Evolutionary conservation across 1,140 invertebrate species (phyloP).

Genomic region (Amphibalanus amphitrite): DNA sequence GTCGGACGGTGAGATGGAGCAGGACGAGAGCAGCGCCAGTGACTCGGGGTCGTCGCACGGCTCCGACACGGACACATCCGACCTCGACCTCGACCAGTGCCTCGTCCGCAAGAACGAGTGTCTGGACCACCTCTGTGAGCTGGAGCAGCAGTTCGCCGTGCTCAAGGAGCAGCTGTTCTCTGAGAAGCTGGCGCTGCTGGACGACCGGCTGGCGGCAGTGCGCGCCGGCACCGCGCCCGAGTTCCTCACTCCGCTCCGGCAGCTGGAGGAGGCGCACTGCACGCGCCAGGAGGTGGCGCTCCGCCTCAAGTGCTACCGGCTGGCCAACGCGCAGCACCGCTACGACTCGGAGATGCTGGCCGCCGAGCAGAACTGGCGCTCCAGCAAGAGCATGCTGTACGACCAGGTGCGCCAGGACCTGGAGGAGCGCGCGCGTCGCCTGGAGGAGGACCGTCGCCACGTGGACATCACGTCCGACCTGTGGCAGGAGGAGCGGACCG

Average conservation of each 20-base stretch:
- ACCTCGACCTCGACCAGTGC: slow-evolving; percentile 1
- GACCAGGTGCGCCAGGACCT: too few relatives aligned
- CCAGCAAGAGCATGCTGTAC: slow-evolving; percentile 11
- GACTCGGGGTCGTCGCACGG: not conserved
- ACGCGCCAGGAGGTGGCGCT: slow-evolving; percentile 74
- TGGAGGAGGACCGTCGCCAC: slow-evolving; percentile 60
- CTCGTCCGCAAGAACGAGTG: not conserved
- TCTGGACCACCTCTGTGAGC: not conserved
- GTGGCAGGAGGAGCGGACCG: too few relatives aligned
- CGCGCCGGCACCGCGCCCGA: slow-evolving; percentile 63
- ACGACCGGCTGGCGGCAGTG: slow-evolving; percentile 68
- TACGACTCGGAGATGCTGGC: slow-evolving; percentile 7
- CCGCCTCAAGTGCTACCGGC: slow-evolving; percentile 37
- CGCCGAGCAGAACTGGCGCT: slow-evolving; percentile 1
- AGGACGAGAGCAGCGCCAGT: not conserved
- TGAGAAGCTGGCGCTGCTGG: slow-evolving; percentile 28
- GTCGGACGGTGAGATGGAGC: not conserved
- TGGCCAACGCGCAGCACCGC: not conserved
- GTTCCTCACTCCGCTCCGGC: slow-evolving; percentile 64
- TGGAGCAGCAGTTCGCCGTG: slow-evolving; percentile 1
- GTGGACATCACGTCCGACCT: slow-evolving; percentile 1
- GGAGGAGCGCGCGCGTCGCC: slow-evolving; percentile 78
- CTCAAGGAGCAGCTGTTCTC: not conserved
- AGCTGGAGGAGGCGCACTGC: slow-evolving; percentile 34
- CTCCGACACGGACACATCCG: not conserved